Evolutionary conservation across 1,140 invertebrate genomes (phyloP).

Genomic region (Drosophila orena): DNA sequence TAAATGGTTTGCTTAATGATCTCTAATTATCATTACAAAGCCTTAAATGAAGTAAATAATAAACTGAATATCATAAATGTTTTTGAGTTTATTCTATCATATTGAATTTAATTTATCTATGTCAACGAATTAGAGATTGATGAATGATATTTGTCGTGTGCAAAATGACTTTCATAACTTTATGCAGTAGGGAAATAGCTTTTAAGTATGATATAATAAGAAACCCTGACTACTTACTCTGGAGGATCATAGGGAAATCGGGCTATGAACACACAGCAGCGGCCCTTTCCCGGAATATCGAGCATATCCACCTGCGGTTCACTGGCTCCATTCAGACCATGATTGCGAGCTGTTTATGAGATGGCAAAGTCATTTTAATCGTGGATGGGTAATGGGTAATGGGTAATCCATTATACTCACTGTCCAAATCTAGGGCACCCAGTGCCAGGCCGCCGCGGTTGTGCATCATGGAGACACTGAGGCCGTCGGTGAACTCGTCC

Average conservation of each 20-base stretch:
- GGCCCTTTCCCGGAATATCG: slow-evolving; percentile 96
- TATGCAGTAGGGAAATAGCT: slow-evolving; percentile 1
- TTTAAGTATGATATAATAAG: background rate
- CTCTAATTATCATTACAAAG: background rate
- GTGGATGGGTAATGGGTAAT: too few relatives aligned
- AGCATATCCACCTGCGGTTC: slow-evolving; percentile 93
- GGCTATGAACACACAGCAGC: slow-evolving; percentile 96
- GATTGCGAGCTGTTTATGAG: slow-evolving; percentile 62
- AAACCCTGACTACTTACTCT: slow-evolving; percentile 85
- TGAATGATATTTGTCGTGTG: background rate
- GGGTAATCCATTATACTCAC: slow-evolving; percentile 74
- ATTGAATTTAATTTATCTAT: background rate
- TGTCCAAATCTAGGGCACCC: slow-evolving; percentile 86
- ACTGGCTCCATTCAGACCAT: slow-evolving; percentile 75
- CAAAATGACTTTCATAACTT: background rate
- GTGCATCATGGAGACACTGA: slow-evolving; percentile 86
- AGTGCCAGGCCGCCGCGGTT: slow-evolving; percentile 86
- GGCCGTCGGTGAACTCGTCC: slow-evolving; percentile 88
- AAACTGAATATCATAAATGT: background rate
- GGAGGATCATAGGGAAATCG: slow-evolving; percentile 97
- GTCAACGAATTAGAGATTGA: background rate
- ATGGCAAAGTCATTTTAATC: background rate
- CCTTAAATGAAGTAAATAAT: background rate
- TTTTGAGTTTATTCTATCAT: background rate
- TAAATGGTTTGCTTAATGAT: background rate